Evolutionary conservation across 2,797 vertebrate genomes (phyloP), one percentile per base, ranked within the genome.

Genomic region (Pangasius larnaudii): DNA sequence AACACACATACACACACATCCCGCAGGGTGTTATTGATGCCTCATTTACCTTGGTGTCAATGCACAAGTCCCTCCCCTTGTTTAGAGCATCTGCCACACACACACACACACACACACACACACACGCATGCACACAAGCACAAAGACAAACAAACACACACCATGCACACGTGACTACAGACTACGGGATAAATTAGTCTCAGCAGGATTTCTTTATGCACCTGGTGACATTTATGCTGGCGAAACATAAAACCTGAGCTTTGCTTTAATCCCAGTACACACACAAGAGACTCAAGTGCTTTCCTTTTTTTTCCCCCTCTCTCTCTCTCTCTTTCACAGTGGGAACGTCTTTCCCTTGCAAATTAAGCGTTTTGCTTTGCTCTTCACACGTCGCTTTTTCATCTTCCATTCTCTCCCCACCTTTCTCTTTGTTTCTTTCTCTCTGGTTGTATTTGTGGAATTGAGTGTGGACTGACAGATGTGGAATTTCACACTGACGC

Each of bases 21-120:
- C 89, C 86, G 0, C 90, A 88, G 91, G 90, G 86, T 91, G 91
- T 94, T 91, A 93, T 89, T 77, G 88, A 92, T 83, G 92, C 84
- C 92, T 94, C 91, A 94, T 95, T 95, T 94, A 94, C 92, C 92
- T 88, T 88, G 90, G 88, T 88, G 18, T 82, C 78, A 82, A 59
- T 27, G 63, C n/a, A 82, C 46, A 87, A 72, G 79, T 74, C 67
- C 53, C 27, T 87, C 78, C 65, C 51, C 86, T 87, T 79, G 39
- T 42, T 82, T 82, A 74, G 72, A 84, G 71, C 81, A 88, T 88
- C 87, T 84, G 71, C 9, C 65, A 63, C 36, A 16, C 49, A 88
- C 49, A 79, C 83, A 71, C 61, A 49, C 4, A 5, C 49, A 49
- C 49, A 49, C 3, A 11, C 49, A 11, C 49, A 86, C 63, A 63